phyloP scores from a whole-genome alignment of 30 jellyfish, hydroid and myxozoan species.

The Hydractinia echinata region DNA sequence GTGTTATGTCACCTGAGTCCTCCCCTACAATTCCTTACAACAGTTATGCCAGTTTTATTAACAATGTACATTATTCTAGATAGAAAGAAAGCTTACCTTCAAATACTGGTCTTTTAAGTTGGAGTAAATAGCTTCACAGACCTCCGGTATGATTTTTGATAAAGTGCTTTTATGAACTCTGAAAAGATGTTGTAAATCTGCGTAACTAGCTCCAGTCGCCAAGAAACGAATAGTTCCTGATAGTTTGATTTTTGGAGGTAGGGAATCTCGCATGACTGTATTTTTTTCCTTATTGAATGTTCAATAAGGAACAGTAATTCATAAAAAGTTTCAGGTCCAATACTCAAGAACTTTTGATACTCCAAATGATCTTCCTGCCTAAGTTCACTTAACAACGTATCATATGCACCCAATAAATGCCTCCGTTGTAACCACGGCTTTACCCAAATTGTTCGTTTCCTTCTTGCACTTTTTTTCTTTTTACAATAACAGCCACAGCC shows the following conservation, averaged over 20 bases:
- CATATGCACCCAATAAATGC: constrained; percentile 7
- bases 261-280: not conserved
- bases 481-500: constrained; percentile 1
- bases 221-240: not conserved
- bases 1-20: constrained; percentile 2
- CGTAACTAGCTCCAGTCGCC: not conserved
- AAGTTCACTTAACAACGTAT: constrained; percentile 6
- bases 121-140: not conserved
- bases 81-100: no score
- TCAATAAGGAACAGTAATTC: constrained; percentile 10
- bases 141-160: not conserved
- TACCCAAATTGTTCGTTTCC: constrained; percentile 6
- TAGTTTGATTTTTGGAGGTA: not conserved
- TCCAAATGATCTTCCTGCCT: constrained; percentile 10
- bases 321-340: no score
- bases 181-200: not conserved
- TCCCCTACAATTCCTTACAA: not conserved
- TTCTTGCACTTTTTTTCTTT: constrained; percentile 1
- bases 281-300: not conserved
- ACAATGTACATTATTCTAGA: not conserved
- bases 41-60: not conserved
- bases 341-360: not conserved
- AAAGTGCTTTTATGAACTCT: not conserved
- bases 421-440: no score
- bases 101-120: not conserved